Conservation (phyloP, 2,888 invertebrate genomes). For the Lycaena phlaeas region DNA sequence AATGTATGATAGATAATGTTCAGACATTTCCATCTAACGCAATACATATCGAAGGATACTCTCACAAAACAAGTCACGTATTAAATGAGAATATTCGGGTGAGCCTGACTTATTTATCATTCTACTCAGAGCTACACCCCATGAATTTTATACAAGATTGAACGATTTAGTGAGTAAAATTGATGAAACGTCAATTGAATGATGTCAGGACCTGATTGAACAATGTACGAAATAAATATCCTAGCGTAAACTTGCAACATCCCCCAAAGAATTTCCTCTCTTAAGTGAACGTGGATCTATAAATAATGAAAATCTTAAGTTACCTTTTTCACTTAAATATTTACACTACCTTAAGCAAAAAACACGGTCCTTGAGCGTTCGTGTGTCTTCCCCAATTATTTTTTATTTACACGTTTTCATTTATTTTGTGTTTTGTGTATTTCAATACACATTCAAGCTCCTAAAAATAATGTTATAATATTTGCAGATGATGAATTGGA, state of each 20-base stretch:
- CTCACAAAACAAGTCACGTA: constrained; percentile 70
- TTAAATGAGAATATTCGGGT: constrained; percentile 72
- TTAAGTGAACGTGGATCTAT: too few species aligned
- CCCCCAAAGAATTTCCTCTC: background rate
- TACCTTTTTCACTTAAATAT: too few species aligned
- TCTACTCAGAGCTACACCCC: constrained; percentile 65
- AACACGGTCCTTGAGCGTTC: too few species aligned
- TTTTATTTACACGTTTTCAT: too few species aligned
- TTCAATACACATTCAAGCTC: too few species aligned
- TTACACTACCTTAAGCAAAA: too few species aligned
- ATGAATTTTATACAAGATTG: constrained; percentile 73
- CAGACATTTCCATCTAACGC: constrained; percentile 45
- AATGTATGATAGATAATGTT: constrained; percentile 55
- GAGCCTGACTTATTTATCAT: constrained; percentile 71
- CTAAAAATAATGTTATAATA: too few species aligned
- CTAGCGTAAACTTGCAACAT: background rate
- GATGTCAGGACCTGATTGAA: constrained; percentile 59
- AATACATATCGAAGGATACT: constrained; percentile 59
- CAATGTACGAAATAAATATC: constrained; percentile 26
- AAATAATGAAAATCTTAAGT: too few species aligned
- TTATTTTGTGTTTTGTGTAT: too few species aligned
- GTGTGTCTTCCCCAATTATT: too few species aligned
- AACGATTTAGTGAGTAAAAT: constrained; percentile 70
- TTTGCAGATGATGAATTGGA: too few species aligned
- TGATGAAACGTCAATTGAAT: constrained; percentile 68